phyloP scores from a whole-genome alignment of 1,140 invertebrate genomes.

The Chironomus striatipennis region DNA sequence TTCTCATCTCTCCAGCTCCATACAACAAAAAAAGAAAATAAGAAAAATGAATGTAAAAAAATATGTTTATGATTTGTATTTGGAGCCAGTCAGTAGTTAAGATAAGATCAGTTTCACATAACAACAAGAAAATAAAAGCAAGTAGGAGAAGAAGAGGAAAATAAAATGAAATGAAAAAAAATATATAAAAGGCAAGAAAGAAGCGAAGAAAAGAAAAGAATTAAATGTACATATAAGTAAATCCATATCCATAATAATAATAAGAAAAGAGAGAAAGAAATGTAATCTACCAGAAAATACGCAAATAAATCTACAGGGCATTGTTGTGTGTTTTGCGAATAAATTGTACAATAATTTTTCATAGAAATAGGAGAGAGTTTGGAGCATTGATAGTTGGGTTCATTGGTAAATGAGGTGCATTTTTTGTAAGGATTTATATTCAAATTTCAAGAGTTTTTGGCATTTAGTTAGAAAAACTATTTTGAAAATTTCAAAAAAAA shows the following conservation, averaged over 20 bases:
- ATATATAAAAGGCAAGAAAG: no score
- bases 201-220: background rate
- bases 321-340: background rate
- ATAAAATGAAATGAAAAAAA: no score
- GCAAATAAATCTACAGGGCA: background rate
- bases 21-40: no score
- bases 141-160: no score
- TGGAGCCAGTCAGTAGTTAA: constrained; percentile 6
- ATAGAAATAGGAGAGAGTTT: background rate
- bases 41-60: no score
- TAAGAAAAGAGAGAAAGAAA: background rate
- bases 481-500: no score
- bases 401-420: no score
- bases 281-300: constrained; percentile 9
- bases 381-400: background rate
- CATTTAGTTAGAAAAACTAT: no score
- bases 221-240: background rate
- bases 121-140: background rate
- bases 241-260: background rate
- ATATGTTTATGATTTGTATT: background rate
- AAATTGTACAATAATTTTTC: constrained; percentile 9
- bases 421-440: no score
- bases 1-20: no score
- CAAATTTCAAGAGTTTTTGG: no score
- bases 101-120: constrained; percentile 13